These are phyloP conservation scores for Dysidea cf. avara DNA, from an alignment of 37 sponge, comb jelly and placozoan species.

Conservation along the genomic window DNA sequence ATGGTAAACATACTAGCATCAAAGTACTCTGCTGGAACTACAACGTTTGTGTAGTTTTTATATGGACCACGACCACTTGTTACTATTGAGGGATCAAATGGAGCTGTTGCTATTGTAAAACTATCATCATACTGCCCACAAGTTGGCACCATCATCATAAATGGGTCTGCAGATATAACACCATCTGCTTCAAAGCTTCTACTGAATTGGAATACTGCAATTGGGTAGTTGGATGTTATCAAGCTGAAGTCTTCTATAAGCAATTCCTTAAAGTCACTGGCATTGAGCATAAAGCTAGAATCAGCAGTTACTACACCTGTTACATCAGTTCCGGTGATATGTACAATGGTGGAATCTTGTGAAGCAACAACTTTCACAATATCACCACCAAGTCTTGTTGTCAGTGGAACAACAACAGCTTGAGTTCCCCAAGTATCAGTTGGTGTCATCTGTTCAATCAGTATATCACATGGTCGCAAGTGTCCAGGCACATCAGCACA, in stretches of 20 bases:
- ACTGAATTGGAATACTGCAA: constrained; percentile 38
- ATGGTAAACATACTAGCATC: constrained; percentile 19
- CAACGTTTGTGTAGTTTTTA: constrained; percentile 38
- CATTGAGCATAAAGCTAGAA: neutral
- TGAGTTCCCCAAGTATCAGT: constrained; percentile 58
- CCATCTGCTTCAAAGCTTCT: constrained; percentile 36
- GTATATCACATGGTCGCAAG: constrained; percentile 43
- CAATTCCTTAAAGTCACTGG: constrained; percentile 24
- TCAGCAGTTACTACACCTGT: neutral
- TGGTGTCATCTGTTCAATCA: constrained; percentile 59
- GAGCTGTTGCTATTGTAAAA: too few species aligned
- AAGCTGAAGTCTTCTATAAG: neutral
- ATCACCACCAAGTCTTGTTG: constrained; percentile 7
- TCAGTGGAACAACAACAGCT: constrained; percentile 34
- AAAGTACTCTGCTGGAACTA: constrained; percentile 26
- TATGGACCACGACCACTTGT: constrained; percentile 3
- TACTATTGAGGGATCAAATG: too few species aligned
- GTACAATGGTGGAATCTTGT: constrained; percentile 22
- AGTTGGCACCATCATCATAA: constrained; percentile 61
- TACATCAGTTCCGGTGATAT: constrained; percentile 9
- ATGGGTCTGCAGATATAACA: constrained; percentile 42
- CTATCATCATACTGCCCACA: constrained; percentile 59
- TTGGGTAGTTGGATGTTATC: constrained; percentile 39
- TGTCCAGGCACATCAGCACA: constrained; percentile 39
- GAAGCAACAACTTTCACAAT: constrained; percentile 29